Evolutionary conservation across 2,797 vertebrate species (phyloP).

Genomic region (Anableps anableps): DNA sequence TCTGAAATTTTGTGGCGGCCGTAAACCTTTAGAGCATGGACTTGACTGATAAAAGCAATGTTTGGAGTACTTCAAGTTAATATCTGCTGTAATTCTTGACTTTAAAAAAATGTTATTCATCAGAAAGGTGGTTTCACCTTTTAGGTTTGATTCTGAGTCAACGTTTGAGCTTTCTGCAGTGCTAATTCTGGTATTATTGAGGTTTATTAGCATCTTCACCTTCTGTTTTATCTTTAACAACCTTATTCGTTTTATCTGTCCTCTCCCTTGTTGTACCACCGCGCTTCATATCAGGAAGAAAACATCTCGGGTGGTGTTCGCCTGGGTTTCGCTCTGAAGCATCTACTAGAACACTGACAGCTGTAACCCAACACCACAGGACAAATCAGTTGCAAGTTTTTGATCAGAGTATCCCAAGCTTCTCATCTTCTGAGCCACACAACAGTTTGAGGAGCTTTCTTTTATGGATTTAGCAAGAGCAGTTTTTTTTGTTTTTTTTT

Average conservation of each 20-base stretch:
- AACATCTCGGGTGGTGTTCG: not conserved
- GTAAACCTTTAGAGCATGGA: not conserved
- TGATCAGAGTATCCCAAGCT: not conserved
- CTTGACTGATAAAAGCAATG: not conserved
- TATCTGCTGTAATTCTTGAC: not conserved
- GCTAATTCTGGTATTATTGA: not conserved
- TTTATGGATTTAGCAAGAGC: not conserved
- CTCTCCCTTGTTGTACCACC: slow-evolving; percentile 4
- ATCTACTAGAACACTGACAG: not conserved
- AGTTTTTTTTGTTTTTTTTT: not conserved
- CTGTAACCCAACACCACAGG: not conserved
- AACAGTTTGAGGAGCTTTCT: not conserved
- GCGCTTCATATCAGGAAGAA: not conserved
- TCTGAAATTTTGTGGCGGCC: not conserved
- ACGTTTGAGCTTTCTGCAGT: not conserved
- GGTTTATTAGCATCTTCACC: slow-evolving; percentile 6
- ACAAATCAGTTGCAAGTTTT: not conserved
- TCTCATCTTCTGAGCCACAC: not conserved
- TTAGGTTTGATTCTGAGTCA: not conserved
- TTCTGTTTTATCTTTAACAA: slow-evolving; percentile 1
- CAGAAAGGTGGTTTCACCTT: not conserved
- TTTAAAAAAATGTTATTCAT: not conserved
- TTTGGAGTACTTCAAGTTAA: not conserved
- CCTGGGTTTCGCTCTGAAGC: not conserved
- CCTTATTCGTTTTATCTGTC: slow-evolving; percentile 23